Evolutionary conservation across 2,113 vertebrate species (phyloP), one percentile per base, ranked within the genome.

Genomic region (Microcebus lehilahytsara): DNA sequence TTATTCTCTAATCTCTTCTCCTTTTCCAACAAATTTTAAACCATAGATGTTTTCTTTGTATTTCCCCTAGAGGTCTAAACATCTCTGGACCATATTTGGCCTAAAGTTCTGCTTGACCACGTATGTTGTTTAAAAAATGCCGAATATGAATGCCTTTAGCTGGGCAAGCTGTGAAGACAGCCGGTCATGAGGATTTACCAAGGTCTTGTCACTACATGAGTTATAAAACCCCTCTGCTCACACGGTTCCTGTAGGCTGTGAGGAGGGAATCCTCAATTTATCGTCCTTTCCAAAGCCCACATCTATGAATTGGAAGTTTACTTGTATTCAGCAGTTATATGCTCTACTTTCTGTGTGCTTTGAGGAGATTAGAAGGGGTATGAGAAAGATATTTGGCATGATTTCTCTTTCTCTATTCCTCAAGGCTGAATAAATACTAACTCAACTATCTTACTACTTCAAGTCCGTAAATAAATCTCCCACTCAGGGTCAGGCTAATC

Each of bases 381-480:
- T 69, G 46, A 74, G 71, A 78, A 67, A 58, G 86, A 16, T 78
- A 40, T 37, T 19, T 79, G 72, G 11, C n/a, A 17, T 23, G 72
- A 72, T n/a, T 75, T 84, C n/a, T 75, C 49, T 69, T 79, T 87
- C 51, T 83, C 71, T 87, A 25, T 5, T 17, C 64, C 84, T 60
- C 30, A 85, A 85, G 64, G 85, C 84, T 93, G 95, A 97, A 89
- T 53, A 92, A 88, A 89, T 71, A 75, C 42, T 56, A 62, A 69
- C 62, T 78, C 64, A 79, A 56, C 58, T 9, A 9, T 64, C 27
- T 62, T 83, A 32, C 80, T 83, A 60, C 51, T 69, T 84, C 11
- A 16, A 34, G 81, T 53, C n/a, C 34, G 34, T 23, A 60, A 93
- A 84, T 62, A 58, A 80, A 80, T 58, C 75, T 87, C 40, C 85